A percentile compares a stretch with the other conserved stretches of the same genome.
These are phyloP conservation scores for Thaleichthys pacificus DNA, from an alignment of 2,797 vertebrate species.

Conservation along the genomic window DNA sequence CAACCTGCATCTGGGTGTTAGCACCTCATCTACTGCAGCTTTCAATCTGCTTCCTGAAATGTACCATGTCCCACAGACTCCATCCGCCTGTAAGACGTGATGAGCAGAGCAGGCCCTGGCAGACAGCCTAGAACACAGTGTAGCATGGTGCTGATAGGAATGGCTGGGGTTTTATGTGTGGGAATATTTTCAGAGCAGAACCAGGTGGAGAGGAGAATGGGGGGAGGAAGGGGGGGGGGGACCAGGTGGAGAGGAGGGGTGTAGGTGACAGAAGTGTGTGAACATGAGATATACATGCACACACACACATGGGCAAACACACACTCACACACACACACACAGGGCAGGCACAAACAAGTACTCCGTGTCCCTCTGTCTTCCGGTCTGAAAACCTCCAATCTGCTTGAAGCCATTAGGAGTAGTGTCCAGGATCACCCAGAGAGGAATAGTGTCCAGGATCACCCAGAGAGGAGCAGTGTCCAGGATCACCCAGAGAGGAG, in stretches of 20 bases:
- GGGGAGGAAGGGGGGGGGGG: not conserved
- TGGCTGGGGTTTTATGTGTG: conserved; percentile 3
- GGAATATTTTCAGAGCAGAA: not conserved
- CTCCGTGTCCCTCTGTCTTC: conserved; percentile 14
- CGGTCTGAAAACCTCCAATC: conserved; percentile 16
- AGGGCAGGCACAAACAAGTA: conserved; percentile 7
- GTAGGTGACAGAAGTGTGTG: too few relatives aligned
- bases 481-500: not conserved
- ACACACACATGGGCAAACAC: not conserved
- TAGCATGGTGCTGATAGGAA: not conserved
- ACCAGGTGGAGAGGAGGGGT: not conserved
- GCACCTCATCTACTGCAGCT: too few relatives aligned
- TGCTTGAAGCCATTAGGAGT: conserved; percentile 18
- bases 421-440: conserved; percentile 21
- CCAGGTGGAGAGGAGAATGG: too few relatives aligned
- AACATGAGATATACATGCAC: not conserved
- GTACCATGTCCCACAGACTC: too few relatives aligned
- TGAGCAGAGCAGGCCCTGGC: not conserved
- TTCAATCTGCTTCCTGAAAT: too few relatives aligned
- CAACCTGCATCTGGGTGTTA: not conserved
- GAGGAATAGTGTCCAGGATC: not conserved
- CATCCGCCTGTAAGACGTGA: not conserved
- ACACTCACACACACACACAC: not conserved
- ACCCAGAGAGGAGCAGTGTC: not conserved
- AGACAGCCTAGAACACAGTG: too few relatives aligned